Evolutionary conservation across 2,888 invertebrate species (phyloP).

Genomic region (Drosophila paramelanica): DNA sequence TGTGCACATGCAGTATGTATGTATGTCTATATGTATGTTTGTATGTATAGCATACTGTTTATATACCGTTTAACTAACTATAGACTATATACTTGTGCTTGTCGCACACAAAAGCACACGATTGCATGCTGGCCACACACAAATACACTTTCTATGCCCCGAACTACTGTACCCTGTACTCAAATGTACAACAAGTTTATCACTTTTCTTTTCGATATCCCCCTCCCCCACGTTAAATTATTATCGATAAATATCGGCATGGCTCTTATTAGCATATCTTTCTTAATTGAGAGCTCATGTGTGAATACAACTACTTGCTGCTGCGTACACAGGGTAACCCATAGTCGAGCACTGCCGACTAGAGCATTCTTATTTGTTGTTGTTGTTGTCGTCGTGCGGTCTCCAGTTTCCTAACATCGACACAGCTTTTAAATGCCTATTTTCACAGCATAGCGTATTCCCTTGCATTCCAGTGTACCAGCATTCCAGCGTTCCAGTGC

Average conservation of each 20-base stretch:
- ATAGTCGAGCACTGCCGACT: neutral
- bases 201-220: too few relatives aligned
- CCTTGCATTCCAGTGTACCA: neutral
- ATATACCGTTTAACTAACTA: conserved; percentile 66
- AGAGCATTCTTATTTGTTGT: neutral
- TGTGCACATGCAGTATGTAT: conserved; percentile 13
- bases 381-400: conserved; percentile 50
- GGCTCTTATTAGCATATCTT: too few relatives aligned
- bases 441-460: conserved; percentile 4
- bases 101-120: conserved; percentile 34
- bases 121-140: conserved; percentile 53
- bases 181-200: too few relatives aligned
- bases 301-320: too few relatives aligned
- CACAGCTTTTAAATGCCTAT: conserved; percentile 9
- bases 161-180: neutral
- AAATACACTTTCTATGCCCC: conserved; percentile 1
- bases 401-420: conserved; percentile 35
- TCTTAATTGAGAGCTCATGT: too few relatives aligned
- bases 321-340: neutral
- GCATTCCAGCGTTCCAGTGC: conserved; percentile 25
- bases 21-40: conserved; percentile 13
- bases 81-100: conserved; percentile 45
- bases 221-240: too few relatives aligned
- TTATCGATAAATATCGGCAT: too few relatives aligned
- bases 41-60: conserved; percentile 21